A percentile compares a stretch with the other conserved stretches of the same genome.
phyloP scores from a whole-genome alignment of 2,797 vertebrate genomes.

The Xiphophorus birchmanni region DNA sequence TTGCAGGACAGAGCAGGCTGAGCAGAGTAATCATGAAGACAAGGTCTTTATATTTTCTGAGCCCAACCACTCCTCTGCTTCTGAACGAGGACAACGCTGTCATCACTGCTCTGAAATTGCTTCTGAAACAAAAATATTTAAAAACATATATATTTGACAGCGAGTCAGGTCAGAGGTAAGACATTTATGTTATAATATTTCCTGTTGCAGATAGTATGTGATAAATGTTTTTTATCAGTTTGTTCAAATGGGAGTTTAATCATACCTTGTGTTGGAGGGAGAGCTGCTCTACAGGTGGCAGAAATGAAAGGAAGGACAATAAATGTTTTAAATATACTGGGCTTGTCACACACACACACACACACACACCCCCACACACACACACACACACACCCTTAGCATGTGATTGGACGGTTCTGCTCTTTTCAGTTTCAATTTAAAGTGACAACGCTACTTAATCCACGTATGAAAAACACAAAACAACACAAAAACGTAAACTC shows the following conservation, averaged over 20 bases:
- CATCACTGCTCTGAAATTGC: not conserved
- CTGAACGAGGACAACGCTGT: not conserved
- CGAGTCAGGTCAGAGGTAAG: not conserved
- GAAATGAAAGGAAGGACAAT: fast-evolving
- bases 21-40: not conserved
- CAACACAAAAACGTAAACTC: not conserved
- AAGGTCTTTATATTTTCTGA: not conserved
- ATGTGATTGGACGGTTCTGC: not conserved
- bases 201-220: too few species aligned
- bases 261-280: not conserved
- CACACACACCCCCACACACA: too few species aligned
- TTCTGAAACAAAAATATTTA: not conserved
- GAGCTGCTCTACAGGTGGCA: not conserved
- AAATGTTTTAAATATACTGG: not conserved
- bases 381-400: too few species aligned
- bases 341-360: not conserved
- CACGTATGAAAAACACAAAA: not conserved
- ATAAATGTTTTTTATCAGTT: fast-evolving
- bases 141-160: not conserved
- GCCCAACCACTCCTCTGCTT: not conserved
- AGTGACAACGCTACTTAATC: not conserved
- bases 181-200: fast-evolving
- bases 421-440: not conserved
- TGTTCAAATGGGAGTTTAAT: fast-evolving
- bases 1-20: not conserved